Evolutionary conservation across 2,113 vertebrate species (phyloP).

Genomic region (Pontoporia blainvillei): DNA sequence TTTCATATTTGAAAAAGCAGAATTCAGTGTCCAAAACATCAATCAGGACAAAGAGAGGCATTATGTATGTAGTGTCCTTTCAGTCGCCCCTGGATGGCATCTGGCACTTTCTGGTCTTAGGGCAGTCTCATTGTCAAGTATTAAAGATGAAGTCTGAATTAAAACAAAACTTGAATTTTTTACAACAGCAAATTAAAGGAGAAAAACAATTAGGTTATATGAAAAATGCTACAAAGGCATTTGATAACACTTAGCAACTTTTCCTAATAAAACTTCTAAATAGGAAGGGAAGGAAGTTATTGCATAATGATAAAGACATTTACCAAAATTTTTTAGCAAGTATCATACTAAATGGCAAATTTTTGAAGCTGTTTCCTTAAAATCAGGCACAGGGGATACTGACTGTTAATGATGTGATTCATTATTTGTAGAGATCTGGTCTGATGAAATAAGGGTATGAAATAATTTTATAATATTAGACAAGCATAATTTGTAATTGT

Average conservation of each 20-base stretch:
- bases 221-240: slow-evolving; percentile 45
- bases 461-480: slow-evolving; percentile 16
- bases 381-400: not conserved
- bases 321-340: slow-evolving; percentile 45
- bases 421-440: not conserved
- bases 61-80: not conserved
- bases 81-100: not conserved
- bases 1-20: not conserved
- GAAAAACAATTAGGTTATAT: slow-evolving; percentile 10
- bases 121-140: not conserved
- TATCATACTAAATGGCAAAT: not conserved
- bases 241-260: slow-evolving; percentile 16
- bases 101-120: not conserved
- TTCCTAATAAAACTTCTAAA: slow-evolving; percentile 42
- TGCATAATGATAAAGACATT: slow-evolving; percentile 45
- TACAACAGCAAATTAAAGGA: slow-evolving; percentile 9
- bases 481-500: not conserved
- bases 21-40: not conserved
- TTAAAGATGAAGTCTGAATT: not conserved
- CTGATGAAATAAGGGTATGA: not conserved
- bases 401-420: not conserved
- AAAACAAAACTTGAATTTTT: slow-evolving; percentile 27
- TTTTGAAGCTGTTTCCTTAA: slow-evolving; percentile 42
- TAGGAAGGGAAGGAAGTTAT: not conserved
- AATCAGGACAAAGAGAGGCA: not conserved